These are phyloP conservation scores for Chitala chitala DNA, from an alignment of 2,113 vertebrate genomes.

Conservation along the genomic window DNA sequence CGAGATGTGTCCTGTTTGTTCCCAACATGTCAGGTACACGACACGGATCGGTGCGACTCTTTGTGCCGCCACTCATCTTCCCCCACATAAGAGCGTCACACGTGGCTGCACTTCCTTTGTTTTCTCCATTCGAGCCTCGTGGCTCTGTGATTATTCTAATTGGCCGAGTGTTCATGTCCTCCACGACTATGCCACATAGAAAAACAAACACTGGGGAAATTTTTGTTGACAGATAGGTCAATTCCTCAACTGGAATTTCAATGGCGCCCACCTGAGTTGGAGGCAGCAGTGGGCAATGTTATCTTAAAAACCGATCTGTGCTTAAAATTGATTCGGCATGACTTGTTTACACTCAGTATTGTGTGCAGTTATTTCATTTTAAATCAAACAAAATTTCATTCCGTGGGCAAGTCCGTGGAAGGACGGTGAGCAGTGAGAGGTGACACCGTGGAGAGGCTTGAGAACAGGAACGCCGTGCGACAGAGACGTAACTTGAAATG, in stretches of 20 bases:
- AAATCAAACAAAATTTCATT: background rate
- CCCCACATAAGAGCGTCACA: background rate
- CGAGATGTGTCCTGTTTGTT: background rate
- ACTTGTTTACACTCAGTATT: conserved; percentile 16
- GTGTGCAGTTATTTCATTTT: conserved; percentile 17
- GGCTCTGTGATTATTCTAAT: conserved; percentile 25
- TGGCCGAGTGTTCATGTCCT: background rate
- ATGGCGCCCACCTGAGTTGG: conserved; percentile 13
- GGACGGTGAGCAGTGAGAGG: no score
- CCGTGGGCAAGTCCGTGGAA: no score
- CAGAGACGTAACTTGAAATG: no score
- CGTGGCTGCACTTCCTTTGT: no score
- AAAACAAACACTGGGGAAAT: conserved; percentile 24
- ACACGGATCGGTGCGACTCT: no score
- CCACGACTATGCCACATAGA: background rate
- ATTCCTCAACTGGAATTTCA: conserved; percentile 24
- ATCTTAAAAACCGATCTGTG: conserved; percentile 10
- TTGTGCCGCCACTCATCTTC: background rate
- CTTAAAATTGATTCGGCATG: conserved; percentile 6
- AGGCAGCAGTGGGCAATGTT: conserved; percentile 1
- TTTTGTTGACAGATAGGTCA: conserved; percentile 24
- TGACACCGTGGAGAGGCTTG: no score
- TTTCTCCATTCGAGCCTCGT: no score
- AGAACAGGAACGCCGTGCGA: no score
- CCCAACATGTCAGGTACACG: no score